phyloP scores from a whole-genome alignment of 2,797 vertebrate species.

The Avahi laniger region DNA sequence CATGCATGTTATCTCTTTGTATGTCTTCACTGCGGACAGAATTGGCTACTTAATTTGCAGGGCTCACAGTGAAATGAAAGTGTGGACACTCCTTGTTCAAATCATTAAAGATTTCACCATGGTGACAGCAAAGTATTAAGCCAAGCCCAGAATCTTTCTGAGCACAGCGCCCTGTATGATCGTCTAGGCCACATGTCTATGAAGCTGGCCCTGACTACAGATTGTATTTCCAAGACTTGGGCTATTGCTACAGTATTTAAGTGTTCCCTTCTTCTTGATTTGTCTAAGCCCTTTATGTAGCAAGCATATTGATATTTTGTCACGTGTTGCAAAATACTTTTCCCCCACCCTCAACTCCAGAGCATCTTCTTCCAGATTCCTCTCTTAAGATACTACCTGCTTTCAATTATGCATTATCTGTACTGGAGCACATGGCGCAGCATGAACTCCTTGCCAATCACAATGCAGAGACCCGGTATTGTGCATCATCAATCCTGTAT shows the following conservation, averaged over 20 bases:
- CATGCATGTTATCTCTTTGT: background rate
- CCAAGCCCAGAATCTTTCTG: too few relatives aligned
- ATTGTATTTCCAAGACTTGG: accelerated
- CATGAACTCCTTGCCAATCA: too few relatives aligned
- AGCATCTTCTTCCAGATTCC: too few relatives aligned
- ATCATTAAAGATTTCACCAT: background rate
- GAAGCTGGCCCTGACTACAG: background rate
- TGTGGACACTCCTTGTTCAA: background rate
- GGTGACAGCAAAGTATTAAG: background rate
- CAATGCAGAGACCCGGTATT: too few relatives aligned
- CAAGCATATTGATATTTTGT: background rate
- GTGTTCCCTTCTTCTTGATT: background rate
- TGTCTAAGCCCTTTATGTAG: background rate
- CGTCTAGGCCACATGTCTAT: accelerated
- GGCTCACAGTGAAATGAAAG: background rate
- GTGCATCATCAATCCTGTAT: too few relatives aligned
- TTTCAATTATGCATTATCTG: accelerated
- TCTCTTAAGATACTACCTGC: background rate
- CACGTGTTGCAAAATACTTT: background rate
- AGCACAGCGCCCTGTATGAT: accelerated
- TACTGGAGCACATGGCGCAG: accelerated
- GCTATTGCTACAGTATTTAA: background rate
- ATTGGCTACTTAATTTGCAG: accelerated
- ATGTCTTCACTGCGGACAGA: background rate
- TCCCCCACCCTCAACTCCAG: background rate